A percentile compares a stretch with the other conserved stretches of the same genome.
These are phyloP conservation scores for Harpagifer antarcticus DNA, from an alignment of 2,797 vertebrate species.

Conservation along the genomic window DNA sequence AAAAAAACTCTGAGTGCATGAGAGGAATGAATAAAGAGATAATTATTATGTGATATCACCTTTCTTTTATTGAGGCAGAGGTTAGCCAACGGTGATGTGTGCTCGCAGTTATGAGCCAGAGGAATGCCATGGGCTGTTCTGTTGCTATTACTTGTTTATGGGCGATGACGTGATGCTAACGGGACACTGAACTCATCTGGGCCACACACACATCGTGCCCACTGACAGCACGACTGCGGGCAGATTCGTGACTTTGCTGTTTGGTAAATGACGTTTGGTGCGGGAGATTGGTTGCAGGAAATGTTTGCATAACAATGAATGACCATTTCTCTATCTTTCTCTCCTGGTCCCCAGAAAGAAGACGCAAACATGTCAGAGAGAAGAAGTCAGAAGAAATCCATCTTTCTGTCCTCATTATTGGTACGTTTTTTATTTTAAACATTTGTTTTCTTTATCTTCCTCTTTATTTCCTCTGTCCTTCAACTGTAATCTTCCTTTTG, in stretches of 20 bases:
- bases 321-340: conserved; percentile 28
- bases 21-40: conserved; percentile 29
- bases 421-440: conserved; percentile 79
- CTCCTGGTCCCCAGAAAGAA: conserved; percentile 63
- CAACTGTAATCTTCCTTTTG: background rate
- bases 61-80: conserved; percentile 34
- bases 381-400: conserved; percentile 80
- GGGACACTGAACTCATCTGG: conserved; percentile 64
- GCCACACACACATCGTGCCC: conserved; percentile 58
- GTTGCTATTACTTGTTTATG: conserved; percentile 69
- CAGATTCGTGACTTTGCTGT: conserved; percentile 43
- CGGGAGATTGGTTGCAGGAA: background rate
- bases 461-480: background rate
- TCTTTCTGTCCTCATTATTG: conserved; percentile 89
- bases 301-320: background rate
- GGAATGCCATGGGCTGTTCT: conserved; percentile 59
- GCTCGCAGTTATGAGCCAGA: conserved; percentile 56
- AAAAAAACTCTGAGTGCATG: background rate
- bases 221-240: conserved; percentile 50
- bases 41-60: conserved; percentile 47
- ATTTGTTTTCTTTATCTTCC: background rate
- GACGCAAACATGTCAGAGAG: conserved; percentile 86
- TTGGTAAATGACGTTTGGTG: conserved; percentile 22
- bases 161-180: conserved; percentile 66
- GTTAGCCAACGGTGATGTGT: conserved; percentile 63